Conservation (phyloP, 2,888 invertebrate genomes). For the Isotomurus palustris region DNA sequence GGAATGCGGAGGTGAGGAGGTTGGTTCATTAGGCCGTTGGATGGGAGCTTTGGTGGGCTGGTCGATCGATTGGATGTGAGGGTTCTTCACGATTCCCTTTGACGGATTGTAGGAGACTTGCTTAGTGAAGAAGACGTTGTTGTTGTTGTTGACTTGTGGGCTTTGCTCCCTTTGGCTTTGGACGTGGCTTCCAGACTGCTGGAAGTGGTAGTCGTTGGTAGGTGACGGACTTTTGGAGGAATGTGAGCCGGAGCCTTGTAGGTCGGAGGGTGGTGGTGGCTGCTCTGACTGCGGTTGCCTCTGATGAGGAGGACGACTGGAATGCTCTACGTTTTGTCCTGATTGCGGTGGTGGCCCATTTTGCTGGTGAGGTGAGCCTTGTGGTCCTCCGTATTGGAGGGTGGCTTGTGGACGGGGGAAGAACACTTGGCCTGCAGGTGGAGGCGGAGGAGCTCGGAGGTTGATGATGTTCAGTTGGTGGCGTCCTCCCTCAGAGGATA, state of each 20-base stretch:
- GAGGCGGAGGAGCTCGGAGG: slow-evolving; percentile 13
- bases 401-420: slow-evolving; percentile 1
- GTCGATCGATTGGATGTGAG: slow-evolving; percentile 20
- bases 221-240: not conserved
- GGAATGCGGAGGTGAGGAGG: slow-evolving; percentile 1
- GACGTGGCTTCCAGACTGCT: slow-evolving; percentile 6
- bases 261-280: not conserved
- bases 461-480: slow-evolving; percentile 9
- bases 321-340: not conserved
- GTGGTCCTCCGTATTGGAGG: slow-evolving; percentile 5
- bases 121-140: not conserved
- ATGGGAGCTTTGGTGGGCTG: slow-evolving; percentile 4
- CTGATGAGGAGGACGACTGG: not conserved
- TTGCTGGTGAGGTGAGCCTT: not conserved
- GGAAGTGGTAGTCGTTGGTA: slow-evolving; percentile 2
- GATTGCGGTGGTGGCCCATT: not conserved
- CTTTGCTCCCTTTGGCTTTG: slow-evolving; percentile 10
- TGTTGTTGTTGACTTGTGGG: not conserved
- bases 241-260: not conserved
- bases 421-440: not conserved
- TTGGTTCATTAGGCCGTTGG: not conserved
- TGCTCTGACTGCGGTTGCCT: not conserved
- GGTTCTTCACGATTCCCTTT: slow-evolving; percentile 16
- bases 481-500: too few relatives aligned
- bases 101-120: slow-evolving; percentile 1